Evolutionary conservation across 2,888 invertebrate species (phyloP), one percentile per base, ranked within the genome.

Genomic region (Spatulosminthurus flaviceps): DNA sequence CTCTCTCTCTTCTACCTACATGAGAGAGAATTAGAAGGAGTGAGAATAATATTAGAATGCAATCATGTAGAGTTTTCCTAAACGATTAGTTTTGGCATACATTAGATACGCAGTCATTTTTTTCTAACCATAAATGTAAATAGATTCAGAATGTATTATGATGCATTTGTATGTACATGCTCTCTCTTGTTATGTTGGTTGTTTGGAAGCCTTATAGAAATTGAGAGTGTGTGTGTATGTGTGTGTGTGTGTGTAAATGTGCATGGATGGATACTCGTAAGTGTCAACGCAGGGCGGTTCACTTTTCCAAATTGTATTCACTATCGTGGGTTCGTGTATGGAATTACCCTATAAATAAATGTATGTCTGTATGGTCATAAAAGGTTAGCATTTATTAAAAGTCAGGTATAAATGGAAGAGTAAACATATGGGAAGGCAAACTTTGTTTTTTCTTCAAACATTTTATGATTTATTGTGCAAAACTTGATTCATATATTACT

Each of bases 401-500:
- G 19, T 42, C 22, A 74, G 61, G 61, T 74, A 61, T 74, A 34
- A 74, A 61, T 34, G 34, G 28, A 34, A 74, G 60, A 64, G 74
- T 64, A 60, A 74, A 74, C 74, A 74, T 26, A 28, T n/a, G 74
- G 5, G 34, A 43, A 74, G 29, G 29, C 21, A 64, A 24, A 64
- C 74, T 74, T 74, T 26, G n/a, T 66, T 21, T 61, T 74, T 60
- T 61, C 42, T 64, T 74, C 34, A 74, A 61, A 34, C 74, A 61
- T 24, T 29, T 29, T 60, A 26, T 73, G 34, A 74, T 64, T 74
- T 74, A 74, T 74, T 61, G 61, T 64, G 64, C 64, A 74, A 74
- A 74, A 43, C 28, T 13, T n/a, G 26, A 19, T 26, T 51, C 43
- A 51, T 61, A 60, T 19, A 51, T 24, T 28, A 13, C 43, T 16